These are phyloP conservation scores for Nymphalis urticae DNA, from an alignment of 2,888 invertebrate species.

Conservation along the genomic window DNA sequence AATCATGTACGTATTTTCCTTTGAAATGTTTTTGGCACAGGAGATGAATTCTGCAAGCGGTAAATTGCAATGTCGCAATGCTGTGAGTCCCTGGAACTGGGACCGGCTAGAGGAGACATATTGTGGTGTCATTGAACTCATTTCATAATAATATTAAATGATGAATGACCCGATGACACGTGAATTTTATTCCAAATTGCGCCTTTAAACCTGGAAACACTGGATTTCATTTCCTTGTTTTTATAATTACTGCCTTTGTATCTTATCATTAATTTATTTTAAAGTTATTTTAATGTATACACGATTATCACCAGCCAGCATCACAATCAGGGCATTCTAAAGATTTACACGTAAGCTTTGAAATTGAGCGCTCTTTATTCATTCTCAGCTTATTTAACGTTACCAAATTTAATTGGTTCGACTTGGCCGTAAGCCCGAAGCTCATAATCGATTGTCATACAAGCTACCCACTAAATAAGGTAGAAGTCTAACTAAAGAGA, in stretches of 20 bases:
- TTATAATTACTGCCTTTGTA: too few species aligned
- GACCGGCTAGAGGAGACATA: neutral
- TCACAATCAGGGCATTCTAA: neutral
- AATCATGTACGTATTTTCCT: neutral
- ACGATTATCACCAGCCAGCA: too few species aligned
- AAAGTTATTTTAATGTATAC: neutral
- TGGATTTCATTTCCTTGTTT: neutral
- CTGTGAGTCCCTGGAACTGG: neutral
- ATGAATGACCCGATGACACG: too few species aligned
- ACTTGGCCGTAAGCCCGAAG: too few species aligned
- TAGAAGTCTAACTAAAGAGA: too few species aligned
- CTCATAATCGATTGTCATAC: too few species aligned
- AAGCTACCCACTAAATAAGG: too few species aligned
- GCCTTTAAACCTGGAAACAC: neutral
- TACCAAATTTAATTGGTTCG: too few species aligned
- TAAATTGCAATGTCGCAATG: constrained; percentile 10
- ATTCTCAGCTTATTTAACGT: too few species aligned
- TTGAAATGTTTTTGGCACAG: neutral
- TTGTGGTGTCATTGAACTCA: neutral
- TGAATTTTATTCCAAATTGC: neutral
- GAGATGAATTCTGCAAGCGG: neutral
- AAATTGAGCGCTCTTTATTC: too few species aligned
- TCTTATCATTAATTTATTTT: neutral
- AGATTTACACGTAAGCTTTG: too few species aligned
- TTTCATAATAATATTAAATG: too few species aligned